Evolutionary conservation across 2,113 vertebrate species (phyloP).

Genomic region (Pterocles orientalis): DNA sequence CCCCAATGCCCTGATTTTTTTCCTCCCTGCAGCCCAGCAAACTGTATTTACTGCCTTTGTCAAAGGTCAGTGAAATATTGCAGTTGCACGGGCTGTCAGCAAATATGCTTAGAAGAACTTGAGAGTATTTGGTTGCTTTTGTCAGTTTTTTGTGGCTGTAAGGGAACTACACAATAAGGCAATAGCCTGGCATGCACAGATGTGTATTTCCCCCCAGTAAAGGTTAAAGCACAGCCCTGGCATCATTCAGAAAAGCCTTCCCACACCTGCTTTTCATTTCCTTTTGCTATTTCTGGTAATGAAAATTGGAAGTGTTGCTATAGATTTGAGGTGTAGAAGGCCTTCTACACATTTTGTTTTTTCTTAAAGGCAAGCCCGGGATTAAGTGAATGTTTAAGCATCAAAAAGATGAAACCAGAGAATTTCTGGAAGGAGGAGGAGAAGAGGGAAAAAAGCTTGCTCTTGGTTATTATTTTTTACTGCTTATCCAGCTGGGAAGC

Average conservation of each 20-base stretch:
- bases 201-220: conserved; percentile 42
- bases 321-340: conserved; percentile 67
- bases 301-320: conserved; percentile 71
- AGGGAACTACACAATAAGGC: conserved; percentile 18
- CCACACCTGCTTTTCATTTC: conserved; percentile 82
- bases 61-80: conserved; percentile 50
- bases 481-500: background rate
- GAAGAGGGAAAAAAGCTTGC: background rate
- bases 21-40: background rate
- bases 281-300: conserved; percentile 79
- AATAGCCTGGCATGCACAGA: conserved; percentile 43
- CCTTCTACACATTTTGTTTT: conserved; percentile 62
- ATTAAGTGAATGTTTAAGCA: conserved; percentile 65
- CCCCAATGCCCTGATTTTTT: background rate
- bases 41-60: conserved; percentile 1
- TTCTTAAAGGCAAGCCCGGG: conserved; percentile 60
- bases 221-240: conserved; percentile 70
- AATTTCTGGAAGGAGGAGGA: conserved; percentile 55
- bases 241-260: conserved; percentile 73
- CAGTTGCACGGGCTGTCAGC: conserved; percentile 1
- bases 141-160: conserved; percentile 47
- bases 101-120: conserved; percentile 39
- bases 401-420: conserved; percentile 47
- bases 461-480: background rate
- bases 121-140: conserved; percentile 56